Conservation (phyloP, 2,797 vertebrate genomes). For the Manis pentadactyla region DNA sequence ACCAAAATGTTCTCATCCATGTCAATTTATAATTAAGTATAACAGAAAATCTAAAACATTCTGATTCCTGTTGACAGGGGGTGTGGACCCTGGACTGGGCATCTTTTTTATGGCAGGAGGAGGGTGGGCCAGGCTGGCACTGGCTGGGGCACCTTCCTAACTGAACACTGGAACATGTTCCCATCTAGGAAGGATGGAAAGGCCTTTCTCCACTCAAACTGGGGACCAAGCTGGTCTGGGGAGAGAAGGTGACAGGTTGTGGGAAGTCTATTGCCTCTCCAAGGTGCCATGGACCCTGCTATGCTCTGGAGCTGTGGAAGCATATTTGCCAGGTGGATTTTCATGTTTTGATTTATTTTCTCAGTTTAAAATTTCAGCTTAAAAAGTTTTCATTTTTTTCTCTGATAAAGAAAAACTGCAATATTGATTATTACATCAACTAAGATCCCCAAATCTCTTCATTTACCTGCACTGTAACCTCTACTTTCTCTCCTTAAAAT, state of each 20-base stretch:
- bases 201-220: not conserved
- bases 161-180: not conserved
- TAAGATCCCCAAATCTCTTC: not conserved
- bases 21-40: not conserved
- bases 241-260: fast-evolving
- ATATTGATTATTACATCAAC: not conserved
- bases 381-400: not conserved
- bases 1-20: not conserved
- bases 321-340: not conserved
- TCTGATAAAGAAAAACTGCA: not conserved
- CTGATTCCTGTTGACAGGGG: not conserved
- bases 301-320: not conserved
- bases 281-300: fast-evolving
- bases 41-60: not conserved
- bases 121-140: not conserved
- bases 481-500: not conserved
- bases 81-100: not conserved
- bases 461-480: not conserved
- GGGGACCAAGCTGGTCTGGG: not conserved
- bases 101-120: not conserved
- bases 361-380: not conserved
- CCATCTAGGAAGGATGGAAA: not conserved
- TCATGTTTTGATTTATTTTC: not conserved
- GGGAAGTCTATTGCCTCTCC: too few relatives aligned
- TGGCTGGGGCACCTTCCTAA: not conserved